Evolutionary conservation across 2,113 vertebrate genomes (phyloP).

Genomic region (Raphicerus campestris): DNA sequence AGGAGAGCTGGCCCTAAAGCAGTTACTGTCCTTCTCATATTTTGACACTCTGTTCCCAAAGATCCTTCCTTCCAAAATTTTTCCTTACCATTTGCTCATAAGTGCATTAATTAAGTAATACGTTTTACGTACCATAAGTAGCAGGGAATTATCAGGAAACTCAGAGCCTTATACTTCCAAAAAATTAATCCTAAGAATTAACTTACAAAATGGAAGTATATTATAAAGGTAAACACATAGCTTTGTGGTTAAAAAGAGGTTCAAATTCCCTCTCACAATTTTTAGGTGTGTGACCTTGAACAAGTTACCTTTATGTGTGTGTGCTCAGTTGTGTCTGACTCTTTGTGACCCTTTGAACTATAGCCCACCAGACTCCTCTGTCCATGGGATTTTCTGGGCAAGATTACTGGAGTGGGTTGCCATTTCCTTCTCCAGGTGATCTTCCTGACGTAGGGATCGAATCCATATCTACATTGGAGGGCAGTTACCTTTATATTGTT

Average conservation of each 20-base stretch:
- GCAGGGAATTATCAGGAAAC: not conserved
- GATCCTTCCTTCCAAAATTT: not conserved
- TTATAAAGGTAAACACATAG: not conserved
- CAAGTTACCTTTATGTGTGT: not conserved
- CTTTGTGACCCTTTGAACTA: not conserved
- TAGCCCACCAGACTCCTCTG: not conserved
- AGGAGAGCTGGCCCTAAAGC: too few species aligned
- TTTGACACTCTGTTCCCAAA: not conserved
- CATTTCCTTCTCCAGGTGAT: not conserved
- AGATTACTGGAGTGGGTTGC: not conserved
- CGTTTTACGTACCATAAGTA: not conserved
- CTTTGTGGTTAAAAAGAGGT: not conserved
- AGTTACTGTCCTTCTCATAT: not conserved
- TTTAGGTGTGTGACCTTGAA: not conserved
- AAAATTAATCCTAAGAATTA: not conserved
- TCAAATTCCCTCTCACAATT: not conserved
- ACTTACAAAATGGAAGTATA: not conserved
- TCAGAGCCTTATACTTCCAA: not conserved
- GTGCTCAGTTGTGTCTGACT: not conserved
- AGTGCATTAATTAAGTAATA: not conserved
- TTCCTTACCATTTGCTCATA: not conserved
- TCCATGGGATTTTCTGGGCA: not conserved
- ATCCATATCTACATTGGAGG: not conserved
- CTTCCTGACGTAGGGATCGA: not conserved
- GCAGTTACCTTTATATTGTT: not conserved